These are phyloP conservation scores for Lasioglossum albipes DNA, from an alignment of 1,140 invertebrate genomes.

Conservation along the genomic window DNA sequence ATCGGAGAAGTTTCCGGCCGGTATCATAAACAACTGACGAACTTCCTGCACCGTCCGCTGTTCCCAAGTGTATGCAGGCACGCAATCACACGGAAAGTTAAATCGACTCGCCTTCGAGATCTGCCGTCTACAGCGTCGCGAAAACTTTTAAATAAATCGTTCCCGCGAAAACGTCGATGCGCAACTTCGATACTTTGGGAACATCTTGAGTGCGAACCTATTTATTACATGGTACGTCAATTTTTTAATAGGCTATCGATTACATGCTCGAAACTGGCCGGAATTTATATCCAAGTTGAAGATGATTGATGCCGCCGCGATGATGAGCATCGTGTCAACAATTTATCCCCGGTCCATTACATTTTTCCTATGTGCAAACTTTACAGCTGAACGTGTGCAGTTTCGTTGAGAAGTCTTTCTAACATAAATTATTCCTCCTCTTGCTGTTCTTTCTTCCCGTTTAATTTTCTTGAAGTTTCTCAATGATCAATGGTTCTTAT, in stretches of 20 bases:
- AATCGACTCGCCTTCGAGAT: slow-evolving; percentile 41
- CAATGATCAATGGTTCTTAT: too few relatives aligned
- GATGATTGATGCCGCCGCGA: too few relatives aligned
- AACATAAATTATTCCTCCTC: too few relatives aligned
- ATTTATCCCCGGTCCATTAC: too few relatives aligned
- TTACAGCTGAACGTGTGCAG: too few relatives aligned
- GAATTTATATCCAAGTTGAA: background rate
- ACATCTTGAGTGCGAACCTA: background rate
- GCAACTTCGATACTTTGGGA: background rate
- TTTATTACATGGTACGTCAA: background rate
- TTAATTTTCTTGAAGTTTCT: too few relatives aligned
- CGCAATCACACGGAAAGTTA: slow-evolving; percentile 52
- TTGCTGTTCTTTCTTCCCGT: too few relatives aligned
- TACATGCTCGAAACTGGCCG: background rate
- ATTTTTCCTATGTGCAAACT: too few relatives aligned
- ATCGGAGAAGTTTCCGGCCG: background rate
- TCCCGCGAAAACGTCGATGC: slow-evolving; percentile 10
- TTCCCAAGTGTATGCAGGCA: slow-evolving; percentile 25
- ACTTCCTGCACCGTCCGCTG: slow-evolving; percentile 37
- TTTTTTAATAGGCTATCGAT: slow-evolving; percentile 3
- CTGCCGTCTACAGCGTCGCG: background rate
- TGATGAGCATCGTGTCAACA: too few relatives aligned
- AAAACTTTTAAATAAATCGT: slow-evolving; percentile 37
- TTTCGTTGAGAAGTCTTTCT: too few relatives aligned
- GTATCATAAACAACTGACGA: slow-evolving; percentile 44